These are phyloP conservation scores for Tenthredo notha DNA, from an alignment of 2,888 invertebrate species.

Conservation along the genomic window DNA sequence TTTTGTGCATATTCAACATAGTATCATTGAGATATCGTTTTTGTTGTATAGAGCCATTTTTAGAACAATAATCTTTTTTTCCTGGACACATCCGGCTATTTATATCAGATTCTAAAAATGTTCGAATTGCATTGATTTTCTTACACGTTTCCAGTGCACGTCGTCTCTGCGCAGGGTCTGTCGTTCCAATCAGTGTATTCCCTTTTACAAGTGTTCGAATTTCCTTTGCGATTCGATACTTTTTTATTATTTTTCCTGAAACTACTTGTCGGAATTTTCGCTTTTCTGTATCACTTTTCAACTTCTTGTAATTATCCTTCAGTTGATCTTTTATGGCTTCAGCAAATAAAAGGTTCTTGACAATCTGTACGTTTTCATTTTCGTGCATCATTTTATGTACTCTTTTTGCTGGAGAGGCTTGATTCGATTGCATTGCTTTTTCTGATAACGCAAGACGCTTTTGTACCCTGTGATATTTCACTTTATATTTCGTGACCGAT, in stretches of 20 bases:
- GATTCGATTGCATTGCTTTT: too few relatives aligned
- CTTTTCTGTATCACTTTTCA: background rate
- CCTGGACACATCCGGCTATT: background rate
- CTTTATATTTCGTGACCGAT: too few relatives aligned
- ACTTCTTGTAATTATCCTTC: conserved; percentile 17
- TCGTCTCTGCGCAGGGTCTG: conserved; percentile 7
- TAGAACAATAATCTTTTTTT: conserved; percentile 1
- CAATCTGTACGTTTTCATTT: too few relatives aligned
- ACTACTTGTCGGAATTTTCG: background rate
- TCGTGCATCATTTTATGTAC: too few relatives aligned
- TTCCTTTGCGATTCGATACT: conserved; percentile 34
- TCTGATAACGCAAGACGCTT: too few relatives aligned
- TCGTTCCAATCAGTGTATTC: background rate
- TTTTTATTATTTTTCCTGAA: conserved; percentile 14
- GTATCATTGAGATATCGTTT: conserved; percentile 13
- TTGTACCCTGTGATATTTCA: too few relatives aligned
- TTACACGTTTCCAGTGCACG: conserved; percentile 10
- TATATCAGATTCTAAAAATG: conserved; percentile 1
- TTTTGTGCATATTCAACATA: background rate
- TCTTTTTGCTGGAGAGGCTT: too few relatives aligned
- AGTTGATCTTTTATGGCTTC: conserved; percentile 31
- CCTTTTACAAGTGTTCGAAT: conserved; percentile 4
- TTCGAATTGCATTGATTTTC: conserved; percentile 9
- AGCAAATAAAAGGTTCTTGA: conserved; percentile 20
- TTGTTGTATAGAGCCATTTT: background rate